Conservation (phyloP, 2,113 vertebrate genomes). For the Nesoenas mayeri region DNA sequence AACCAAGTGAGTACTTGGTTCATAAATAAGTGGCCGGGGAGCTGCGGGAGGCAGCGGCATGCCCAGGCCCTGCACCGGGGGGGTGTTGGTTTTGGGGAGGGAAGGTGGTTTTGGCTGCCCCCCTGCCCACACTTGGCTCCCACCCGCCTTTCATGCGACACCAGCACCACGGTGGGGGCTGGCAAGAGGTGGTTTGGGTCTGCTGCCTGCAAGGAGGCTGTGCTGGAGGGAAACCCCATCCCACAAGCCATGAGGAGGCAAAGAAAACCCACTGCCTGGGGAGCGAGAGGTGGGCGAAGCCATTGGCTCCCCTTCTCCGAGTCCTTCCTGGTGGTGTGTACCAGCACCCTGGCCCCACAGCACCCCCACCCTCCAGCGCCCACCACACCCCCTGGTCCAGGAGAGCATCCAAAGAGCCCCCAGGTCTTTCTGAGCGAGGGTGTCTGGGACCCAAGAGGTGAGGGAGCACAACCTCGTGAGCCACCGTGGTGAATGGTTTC, state of each 20-base stretch:
- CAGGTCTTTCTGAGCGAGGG: background rate
- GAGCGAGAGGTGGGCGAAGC: background rate
- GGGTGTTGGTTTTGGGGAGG: background rate
- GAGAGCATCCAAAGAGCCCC: background rate
- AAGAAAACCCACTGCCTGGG: background rate
- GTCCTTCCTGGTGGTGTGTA: background rate
- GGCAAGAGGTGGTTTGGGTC: accelerated
- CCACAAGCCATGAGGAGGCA: background rate
- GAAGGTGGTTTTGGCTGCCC: background rate
- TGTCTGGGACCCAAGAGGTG: background rate
- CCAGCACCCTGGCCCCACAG: background rate
- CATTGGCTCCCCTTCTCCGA: background rate
- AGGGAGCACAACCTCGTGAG: background rate
- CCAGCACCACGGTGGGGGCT: accelerated
- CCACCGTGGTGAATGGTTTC: background rate
- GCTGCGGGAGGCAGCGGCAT: background rate
- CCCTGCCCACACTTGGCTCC: background rate
- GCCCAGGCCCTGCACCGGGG: background rate
- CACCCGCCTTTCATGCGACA: background rate
- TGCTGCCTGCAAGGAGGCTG: background rate
- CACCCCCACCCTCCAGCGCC: background rate
- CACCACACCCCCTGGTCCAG: background rate
- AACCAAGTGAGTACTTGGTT: background rate
- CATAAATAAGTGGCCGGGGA: background rate
- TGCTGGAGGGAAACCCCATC: background rate